A percentile compares a stretch with the other conserved stretches of the same genome.
Evolutionary conservation across 2,888 invertebrate genomes (phyloP).

Genomic region (Hirtodrosophila histrioides): DNA sequence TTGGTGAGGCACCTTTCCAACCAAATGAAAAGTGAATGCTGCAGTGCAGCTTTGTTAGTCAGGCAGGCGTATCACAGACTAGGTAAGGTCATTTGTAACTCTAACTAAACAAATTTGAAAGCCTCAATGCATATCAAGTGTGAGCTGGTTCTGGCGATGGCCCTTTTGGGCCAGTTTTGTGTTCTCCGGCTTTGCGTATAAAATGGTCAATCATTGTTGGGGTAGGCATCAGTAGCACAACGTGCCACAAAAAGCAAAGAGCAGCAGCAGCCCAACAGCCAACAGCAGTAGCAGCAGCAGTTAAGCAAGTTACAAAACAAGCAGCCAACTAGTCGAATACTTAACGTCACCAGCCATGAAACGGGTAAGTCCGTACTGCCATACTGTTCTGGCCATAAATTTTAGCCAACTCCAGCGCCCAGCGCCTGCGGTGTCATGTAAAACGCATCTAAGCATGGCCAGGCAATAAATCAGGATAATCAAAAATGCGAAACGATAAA

Average conservation of each 20-base stretch:
- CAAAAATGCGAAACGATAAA: conserved; percentile 56
- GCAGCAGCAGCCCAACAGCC: conserved; percentile 22
- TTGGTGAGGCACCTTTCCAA: neutral
- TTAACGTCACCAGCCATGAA: conserved; percentile 67
- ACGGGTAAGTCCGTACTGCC: conserved; percentile 58
- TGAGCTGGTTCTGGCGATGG: conserved; percentile 60
- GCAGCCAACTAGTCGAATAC: conserved; percentile 60
- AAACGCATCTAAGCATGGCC: conserved; percentile 40
- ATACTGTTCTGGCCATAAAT: conserved; percentile 52
- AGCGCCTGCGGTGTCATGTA: conserved; percentile 41
- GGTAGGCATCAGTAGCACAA: conserved; percentile 59
- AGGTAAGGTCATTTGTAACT: conserved; percentile 80
- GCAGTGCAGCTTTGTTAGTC: conserved; percentile 33
- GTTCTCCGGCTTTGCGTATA: conserved; percentile 42
- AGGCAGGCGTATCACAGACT: conserved; percentile 54
- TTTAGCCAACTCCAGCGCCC: conserved; percentile 16
- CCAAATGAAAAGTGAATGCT: conserved; percentile 67
- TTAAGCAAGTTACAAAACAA: conserved; percentile 46
- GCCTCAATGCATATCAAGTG: conserved; percentile 70
- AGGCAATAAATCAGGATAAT: conserved; percentile 55
- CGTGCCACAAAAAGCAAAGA: conserved; percentile 43
- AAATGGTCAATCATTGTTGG: conserved; percentile 45
- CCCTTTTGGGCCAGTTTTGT: conserved; percentile 22
- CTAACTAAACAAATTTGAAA: conserved; percentile 80
- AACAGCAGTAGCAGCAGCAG: conserved; percentile 20